Base-by-base conservation (phyloP, 2,888 invertebrate genomes). In the Cylindroiulus punctatus region DNA sequence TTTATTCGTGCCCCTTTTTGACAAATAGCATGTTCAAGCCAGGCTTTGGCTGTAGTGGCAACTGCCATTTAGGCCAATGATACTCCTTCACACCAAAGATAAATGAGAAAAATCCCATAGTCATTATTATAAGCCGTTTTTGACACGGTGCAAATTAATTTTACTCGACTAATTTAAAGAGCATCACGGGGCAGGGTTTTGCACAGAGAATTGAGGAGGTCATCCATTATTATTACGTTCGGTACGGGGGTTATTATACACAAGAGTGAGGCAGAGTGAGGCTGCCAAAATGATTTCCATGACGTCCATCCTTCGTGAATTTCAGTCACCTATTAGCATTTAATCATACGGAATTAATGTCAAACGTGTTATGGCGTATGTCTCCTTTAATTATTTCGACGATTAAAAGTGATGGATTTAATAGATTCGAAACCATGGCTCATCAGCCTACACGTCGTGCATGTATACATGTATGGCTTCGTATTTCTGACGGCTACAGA, bases 21-120 rank as follows among this genome's bases (percentile, higher is more conserved):
- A 65, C 65, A 65, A 65, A 65, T 65, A 65, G 65, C 65, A 26
- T 26, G 65, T 65, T 65, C 10, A 26, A 65, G 65, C 1, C 3
- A 65, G 65, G 65, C 8, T 26, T 26, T 65, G 26, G n/a, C 65
- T 65, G 65, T 26, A 26, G 7, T 22, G 65, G 26, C 22, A 65
- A 65, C 65, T 65, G 26, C 65, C 65, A 65, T 65, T 26, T 26
- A 57, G 2, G 65, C 26, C 65, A 65, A 26, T 26, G 26, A 65
- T 65, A 26, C 22, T 65, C 12, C 65, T 26, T 26, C 26, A n/a
- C 65, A 65, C 26, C 5, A 65, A n/a, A 65, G 65, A 65, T 65
- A 65, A 65, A 65, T 65, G 65, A 65, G 65, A 65, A 65, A 65
- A 65, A 65, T 65, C 65, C 65, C 65, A 65, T 65, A 65, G 26